Base-by-base conservation (phyloP, 1,140 invertebrate species). In the Littorina saxatilis region DNA sequence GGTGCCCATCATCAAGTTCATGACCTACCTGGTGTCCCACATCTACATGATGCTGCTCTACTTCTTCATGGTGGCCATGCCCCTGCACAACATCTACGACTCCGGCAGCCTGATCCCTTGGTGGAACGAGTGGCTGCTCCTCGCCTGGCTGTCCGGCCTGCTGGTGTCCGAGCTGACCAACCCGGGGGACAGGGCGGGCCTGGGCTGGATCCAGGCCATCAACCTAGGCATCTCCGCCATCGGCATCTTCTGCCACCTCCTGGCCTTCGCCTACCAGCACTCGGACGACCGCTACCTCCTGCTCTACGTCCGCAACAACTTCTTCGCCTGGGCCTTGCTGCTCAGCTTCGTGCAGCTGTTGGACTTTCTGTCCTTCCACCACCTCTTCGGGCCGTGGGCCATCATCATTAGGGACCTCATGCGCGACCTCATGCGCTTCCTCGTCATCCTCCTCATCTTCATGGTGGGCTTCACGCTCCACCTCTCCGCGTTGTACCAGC, bases 381-480 rank as follows among this genome's bases (percentile, higher is more conserved):
- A 99, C 93, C 94, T 99, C 0, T 99, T 99, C 90, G 99, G 99
- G 52, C 99, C 99, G 0, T 99, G 99, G 99, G 94, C 94, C 5
- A 95, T 95, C 79, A 95, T 95, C 86, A 95, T 95, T 86, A 86
- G 94, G 29, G 94, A 94, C 87, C 87, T 94, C n/a, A 92, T 94
- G 87, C 93, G 93, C 79, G 94, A 99, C 93, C 93, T 99, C 84
- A 97, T 97, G 9, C 94, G 98, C 84, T 99, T 99, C 93, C 94
- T 99, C 79, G 98, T 98, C 35, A 98, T 99, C 13, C 93, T 99
- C 88, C 95, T 96, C 23, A 99, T 99, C 92, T 99, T 99, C 93
- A 97, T 99, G 83, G 96, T 98, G 90, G 99, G 99, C 68, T 99
- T 99, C 91, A 99, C 98, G 0, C 97, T 99, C 95, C 97, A 99